phyloP scores from a whole-genome alignment of 2,797 vertebrate genomes.

The Lateolabrax maculatus region DNA sequence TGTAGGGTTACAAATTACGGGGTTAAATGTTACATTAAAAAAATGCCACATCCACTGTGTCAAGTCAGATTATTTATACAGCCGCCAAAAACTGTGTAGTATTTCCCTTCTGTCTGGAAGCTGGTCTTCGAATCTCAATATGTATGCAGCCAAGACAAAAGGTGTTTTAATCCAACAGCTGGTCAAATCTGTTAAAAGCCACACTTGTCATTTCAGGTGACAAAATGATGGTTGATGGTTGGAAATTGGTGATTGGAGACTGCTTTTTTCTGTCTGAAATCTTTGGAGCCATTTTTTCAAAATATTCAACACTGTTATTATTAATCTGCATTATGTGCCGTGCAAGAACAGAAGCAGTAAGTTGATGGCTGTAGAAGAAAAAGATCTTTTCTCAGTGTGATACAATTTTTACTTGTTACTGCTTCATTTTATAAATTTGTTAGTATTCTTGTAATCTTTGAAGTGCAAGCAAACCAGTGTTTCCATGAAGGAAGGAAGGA shows the following conservation, averaged over 20 bases:
- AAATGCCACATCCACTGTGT: too few relatives aligned
- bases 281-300: background rate
- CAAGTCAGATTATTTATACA: too few relatives aligned
- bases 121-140: background rate
- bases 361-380: background rate
- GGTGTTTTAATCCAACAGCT: too few relatives aligned
- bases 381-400: background rate
- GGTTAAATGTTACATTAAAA: too few relatives aligned
- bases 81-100: too few relatives aligned
- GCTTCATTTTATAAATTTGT: constrained; percentile 29
- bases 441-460: constrained; percentile 30
- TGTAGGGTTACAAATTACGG: background rate
- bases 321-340: background rate
- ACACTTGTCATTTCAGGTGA: too few relatives aligned
- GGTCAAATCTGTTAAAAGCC: too few relatives aligned
- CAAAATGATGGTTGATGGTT: too few relatives aligned
- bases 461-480: constrained; percentile 25
- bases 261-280: background rate
- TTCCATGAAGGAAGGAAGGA: constrained; percentile 15
- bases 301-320: background rate
- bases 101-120: background rate
- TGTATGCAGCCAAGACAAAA: background rate
- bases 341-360: background rate
- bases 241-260: background rate
- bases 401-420: constrained; percentile 10